A percentile compares a stretch with the other conserved stretches of the same genome.
Conservation (phyloP, 1,140 invertebrate species). For the Aphelenchoides avenae region DNA sequence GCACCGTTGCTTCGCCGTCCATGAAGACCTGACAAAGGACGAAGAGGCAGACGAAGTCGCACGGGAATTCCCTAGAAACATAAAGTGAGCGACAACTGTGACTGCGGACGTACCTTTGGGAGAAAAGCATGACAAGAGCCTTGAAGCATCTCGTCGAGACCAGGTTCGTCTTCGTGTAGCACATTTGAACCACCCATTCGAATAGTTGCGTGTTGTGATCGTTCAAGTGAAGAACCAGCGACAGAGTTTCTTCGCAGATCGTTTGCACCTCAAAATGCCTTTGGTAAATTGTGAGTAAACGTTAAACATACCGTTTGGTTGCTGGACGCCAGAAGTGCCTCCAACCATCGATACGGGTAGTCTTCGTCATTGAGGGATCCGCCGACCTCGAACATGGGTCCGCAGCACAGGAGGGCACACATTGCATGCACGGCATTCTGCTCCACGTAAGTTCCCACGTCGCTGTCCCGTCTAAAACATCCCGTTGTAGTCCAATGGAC, state of each 20-base stretch:
- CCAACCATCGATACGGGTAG: slow-evolving; percentile 82
- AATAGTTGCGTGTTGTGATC: slow-evolving; percentile 83
- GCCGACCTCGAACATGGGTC: slow-evolving; percentile 80
- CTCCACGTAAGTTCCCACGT: slow-evolving; percentile 66
- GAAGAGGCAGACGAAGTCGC: slow-evolving; percentile 93
- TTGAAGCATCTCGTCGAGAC: slow-evolving; percentile 92
- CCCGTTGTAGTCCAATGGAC: slow-evolving; percentile 12
- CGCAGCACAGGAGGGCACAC: slow-evolving; percentile 87
- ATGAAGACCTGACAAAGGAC: slow-evolving; percentile 93
- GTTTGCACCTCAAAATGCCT: slow-evolving; percentile 71
- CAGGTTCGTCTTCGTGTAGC: slow-evolving; percentile 81
- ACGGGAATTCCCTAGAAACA: slow-evolving; percentile 83
- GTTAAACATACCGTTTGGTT: slow-evolving; percentile 72
- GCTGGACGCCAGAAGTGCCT: slow-evolving; percentile 77
- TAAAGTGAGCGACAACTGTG: slow-evolving; percentile 2
- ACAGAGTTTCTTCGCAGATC: slow-evolving; percentile 84
- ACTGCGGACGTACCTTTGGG: slow-evolving; percentile 71
- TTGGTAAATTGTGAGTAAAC: background rate
- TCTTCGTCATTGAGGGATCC: slow-evolving; percentile 75
- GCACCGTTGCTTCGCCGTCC: slow-evolving; percentile 79
- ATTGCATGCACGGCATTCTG: slow-evolving; percentile 73
- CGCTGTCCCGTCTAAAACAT: slow-evolving; percentile 46
- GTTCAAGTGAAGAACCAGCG: slow-evolving; percentile 88
- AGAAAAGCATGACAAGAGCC: slow-evolving; percentile 89
- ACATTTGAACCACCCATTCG: slow-evolving; percentile 94